Evolutionary conservation across 2,113 vertebrate genomes (phyloP).

Genomic region (Ibidorhyncha struthersii): DNA sequence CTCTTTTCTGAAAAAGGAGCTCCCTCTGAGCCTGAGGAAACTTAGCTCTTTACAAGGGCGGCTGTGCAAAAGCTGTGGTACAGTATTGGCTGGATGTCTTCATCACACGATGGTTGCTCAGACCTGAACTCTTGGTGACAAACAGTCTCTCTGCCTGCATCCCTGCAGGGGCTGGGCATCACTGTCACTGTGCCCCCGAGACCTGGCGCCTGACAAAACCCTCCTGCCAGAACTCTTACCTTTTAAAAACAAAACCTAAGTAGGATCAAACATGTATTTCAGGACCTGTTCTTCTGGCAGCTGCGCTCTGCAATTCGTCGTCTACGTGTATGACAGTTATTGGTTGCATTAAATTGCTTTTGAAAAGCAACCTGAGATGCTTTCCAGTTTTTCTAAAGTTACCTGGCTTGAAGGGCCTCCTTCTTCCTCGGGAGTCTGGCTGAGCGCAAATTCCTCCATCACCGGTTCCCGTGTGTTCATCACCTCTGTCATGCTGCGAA

Average conservation of each 20-base stretch:
- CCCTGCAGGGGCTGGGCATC: background rate
- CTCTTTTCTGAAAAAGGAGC: background rate
- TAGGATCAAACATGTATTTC: background rate
- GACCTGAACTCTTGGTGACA: background rate
- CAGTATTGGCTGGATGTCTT: background rate
- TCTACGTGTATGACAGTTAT: background rate
- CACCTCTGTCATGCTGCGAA: conserved; percentile 87
- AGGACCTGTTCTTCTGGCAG: background rate
- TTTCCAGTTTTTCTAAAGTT: background rate
- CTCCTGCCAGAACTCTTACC: background rate
- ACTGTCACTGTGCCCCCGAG: background rate
- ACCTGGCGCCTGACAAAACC: background rate
- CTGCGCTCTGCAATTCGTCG: background rate
- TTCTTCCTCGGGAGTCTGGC: conserved; percentile 75
- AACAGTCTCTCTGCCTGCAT: background rate
- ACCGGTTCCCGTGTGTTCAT: conserved; percentile 85
- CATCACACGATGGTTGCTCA: background rate
- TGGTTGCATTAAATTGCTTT: background rate
- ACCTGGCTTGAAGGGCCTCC: conserved; percentile 82
- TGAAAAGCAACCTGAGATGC: background rate
- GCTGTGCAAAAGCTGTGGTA: background rate
- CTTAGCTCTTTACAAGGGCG: background rate
- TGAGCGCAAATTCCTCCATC: conserved; percentile 82
- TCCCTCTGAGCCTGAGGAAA: background rate
- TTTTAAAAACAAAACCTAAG: background rate